These are phyloP conservation scores for Andricus quercusramuli DNA, from an alignment of 2,888 invertebrate species.

Conservation along the genomic window DNA sequence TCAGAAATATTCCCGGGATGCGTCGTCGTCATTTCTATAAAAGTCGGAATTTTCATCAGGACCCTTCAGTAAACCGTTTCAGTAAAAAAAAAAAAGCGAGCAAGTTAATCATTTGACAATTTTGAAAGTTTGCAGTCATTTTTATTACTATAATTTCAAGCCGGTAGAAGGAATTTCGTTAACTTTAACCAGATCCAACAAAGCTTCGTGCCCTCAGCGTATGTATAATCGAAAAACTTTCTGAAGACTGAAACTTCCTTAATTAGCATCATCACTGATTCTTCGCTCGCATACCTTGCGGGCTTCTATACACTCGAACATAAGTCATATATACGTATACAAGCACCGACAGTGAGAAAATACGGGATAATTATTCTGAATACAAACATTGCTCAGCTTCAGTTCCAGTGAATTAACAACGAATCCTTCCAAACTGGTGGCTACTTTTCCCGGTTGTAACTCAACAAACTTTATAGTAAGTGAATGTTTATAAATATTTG, in stretches of 20 bases:
- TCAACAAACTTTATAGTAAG: not conserved
- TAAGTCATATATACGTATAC: slow-evolving; percentile 35
- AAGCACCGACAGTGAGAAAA: slow-evolving; percentile 48
- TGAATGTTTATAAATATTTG: not conserved
- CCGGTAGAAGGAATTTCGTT: not conserved
- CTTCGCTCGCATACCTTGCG: slow-evolving; percentile 35
- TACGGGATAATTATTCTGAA: slow-evolving; percentile 70
- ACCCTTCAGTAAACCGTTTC: no score
- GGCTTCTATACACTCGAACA: slow-evolving; percentile 37
- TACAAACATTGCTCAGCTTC: slow-evolving; percentile 59
- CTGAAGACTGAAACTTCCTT: slow-evolving; percentile 76
- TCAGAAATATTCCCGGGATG: no score
- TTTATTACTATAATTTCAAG: not conserved
- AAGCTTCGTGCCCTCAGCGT: slow-evolving; percentile 59
- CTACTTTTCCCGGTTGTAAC: not conserved
- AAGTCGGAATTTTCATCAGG: no score
- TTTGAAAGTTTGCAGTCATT: not conserved
- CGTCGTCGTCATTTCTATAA: no score
- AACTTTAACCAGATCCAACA: slow-evolving; percentile 19
- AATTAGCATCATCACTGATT: slow-evolving; percentile 77
- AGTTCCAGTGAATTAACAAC: slow-evolving; percentile 18
- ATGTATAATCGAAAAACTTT: slow-evolving; percentile 77
- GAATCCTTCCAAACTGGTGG: not conserved
- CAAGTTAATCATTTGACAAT: no score
- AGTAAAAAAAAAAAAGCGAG: no score